Evolutionary conservation across 2,113 vertebrate species (phyloP).

Genomic region (Onychorhynchus coronatus): DNA sequence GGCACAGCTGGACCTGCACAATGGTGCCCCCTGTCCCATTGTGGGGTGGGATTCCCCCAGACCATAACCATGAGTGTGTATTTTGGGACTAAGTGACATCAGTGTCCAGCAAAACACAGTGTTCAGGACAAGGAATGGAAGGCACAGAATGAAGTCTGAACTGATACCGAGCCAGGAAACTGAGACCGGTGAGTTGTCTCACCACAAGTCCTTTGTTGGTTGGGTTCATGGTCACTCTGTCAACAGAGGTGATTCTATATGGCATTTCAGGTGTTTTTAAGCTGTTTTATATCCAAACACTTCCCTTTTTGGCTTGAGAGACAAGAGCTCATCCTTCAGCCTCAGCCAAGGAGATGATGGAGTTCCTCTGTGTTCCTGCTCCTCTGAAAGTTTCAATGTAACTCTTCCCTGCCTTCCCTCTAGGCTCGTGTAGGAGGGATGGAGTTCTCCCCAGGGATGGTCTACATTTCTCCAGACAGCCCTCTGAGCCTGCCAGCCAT

Average conservation of each 20-base stretch:
- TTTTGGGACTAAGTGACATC: neutral
- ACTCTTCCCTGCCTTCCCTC: neutral
- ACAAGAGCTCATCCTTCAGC: neutral
- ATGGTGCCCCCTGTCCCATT: neutral
- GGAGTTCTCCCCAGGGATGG: conserved; percentile 94
- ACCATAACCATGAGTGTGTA: neutral
- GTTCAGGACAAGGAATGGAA: neutral
- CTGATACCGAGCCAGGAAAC: rapidly evolving
- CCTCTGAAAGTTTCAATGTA: rapidly evolving
- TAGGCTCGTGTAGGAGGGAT: conserved; percentile 95
- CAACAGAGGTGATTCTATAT: neutral
- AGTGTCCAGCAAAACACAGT: neutral
- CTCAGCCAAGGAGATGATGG: neutral
- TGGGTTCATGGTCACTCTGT: neutral
- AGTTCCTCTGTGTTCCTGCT: neutral
- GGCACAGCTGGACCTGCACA: neutral
- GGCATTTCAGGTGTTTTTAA: neutral
- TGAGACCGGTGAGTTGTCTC: neutral
- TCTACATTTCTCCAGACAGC: conserved; percentile 96
- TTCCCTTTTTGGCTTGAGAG: neutral
- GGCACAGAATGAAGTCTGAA: neutral
- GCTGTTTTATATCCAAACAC: neutral
- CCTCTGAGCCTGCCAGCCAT: conserved; percentile 94
- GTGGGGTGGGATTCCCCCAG: neutral
- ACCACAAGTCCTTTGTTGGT: neutral